A percentile compares a stretch with the other conserved stretches of the same genome.
Evolutionary conservation across 2,797 vertebrate genomes (phyloP).

Genomic region (Eleutherodactylus coqui): DNA sequence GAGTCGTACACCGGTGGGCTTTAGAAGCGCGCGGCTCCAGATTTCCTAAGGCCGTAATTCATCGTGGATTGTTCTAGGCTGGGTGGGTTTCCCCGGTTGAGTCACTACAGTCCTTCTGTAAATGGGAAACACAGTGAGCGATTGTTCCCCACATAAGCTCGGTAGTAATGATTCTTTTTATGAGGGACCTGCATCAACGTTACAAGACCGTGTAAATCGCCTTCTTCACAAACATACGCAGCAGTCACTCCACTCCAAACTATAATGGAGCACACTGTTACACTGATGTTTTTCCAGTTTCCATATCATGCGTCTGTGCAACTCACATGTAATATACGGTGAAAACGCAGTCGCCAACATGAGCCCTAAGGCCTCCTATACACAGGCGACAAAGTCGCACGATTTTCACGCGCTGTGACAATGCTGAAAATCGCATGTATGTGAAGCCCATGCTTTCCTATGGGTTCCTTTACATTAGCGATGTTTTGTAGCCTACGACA

Average conservation of each 20-base stretch:
- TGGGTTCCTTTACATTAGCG: too few species aligned
- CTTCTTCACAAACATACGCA: not conserved
- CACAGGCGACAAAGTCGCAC: too few species aligned
- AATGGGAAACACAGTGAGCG: not conserved
- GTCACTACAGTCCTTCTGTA: slow-evolving; percentile 14
- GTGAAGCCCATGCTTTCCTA: too few species aligned
- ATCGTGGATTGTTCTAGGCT: slow-evolving; percentile 42
- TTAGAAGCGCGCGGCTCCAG: not conserved
- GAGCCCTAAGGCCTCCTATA: too few species aligned
- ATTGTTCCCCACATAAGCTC: slow-evolving; percentile 28
- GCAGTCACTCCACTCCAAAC: not conserved
- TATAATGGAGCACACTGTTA: not conserved
- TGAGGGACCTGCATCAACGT: not conserved
- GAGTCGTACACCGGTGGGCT: not conserved
- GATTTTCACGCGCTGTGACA: too few species aligned
- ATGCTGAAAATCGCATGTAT: too few species aligned
- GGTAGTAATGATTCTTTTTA: slow-evolving; percentile 6
- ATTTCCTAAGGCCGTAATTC: slow-evolving; percentile 21
- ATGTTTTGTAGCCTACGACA: too few species aligned
- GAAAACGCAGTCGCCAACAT: too few species aligned
- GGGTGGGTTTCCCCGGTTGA: slow-evolving; percentile 18
- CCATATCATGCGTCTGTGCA: too few species aligned
- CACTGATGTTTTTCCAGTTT: too few species aligned
- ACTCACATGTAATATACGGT: too few species aligned
- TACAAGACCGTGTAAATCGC: not conserved